A percentile compares a stretch with the other conserved stretches of the same genome.
These are phyloP conservation scores for Percopsis omiscomaycus DNA, from an alignment of 2,797 vertebrate genomes.

Conservation along the genomic window DNA sequence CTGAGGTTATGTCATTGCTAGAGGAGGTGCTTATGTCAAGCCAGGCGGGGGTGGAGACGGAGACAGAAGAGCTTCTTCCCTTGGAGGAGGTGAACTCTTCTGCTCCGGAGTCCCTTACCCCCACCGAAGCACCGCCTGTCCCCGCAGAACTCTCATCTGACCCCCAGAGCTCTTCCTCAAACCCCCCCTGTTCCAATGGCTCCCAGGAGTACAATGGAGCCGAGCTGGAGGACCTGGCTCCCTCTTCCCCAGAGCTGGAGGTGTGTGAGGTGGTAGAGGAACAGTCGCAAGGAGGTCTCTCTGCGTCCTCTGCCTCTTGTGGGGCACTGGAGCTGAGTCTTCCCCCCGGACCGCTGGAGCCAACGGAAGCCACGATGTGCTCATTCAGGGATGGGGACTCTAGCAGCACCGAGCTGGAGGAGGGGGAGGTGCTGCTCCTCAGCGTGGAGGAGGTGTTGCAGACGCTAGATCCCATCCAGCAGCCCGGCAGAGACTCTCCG, in stretches of 20 bases:
- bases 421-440: slow-evolving; percentile 88
- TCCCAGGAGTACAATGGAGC: slow-evolving; percentile 88
- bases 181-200: slow-evolving; percentile 79
- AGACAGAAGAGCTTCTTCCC: slow-evolving; percentile 56
- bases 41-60: slow-evolving; percentile 63
- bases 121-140: slow-evolving; percentile 87
- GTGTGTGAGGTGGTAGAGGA: slow-evolving; percentile 84
- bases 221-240: slow-evolving; percentile 81
- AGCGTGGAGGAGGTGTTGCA: slow-evolving; percentile 92
- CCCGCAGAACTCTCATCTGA: slow-evolving; percentile 79
- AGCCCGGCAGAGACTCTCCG: slow-evolving; percentile 81
- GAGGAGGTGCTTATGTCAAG: slow-evolving; percentile 86
- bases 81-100: slow-evolving; percentile 51
- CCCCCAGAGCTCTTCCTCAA: slow-evolving; percentile 75
- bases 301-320: slow-evolving; percentile 59
- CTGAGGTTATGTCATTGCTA: slow-evolving; percentile 89
- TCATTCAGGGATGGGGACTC: slow-evolving; percentile 83
- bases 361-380: slow-evolving; percentile 74
- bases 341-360: slow-evolving; percentile 68
- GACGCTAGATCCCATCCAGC: slow-evolving; percentile 88
- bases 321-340: slow-evolving; percentile 64
- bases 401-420: slow-evolving; percentile 84
- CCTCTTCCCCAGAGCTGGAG: slow-evolving; percentile 75
- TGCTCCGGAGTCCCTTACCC: slow-evolving; percentile 79
- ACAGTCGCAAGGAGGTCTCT: slow-evolving; percentile 62